Evolutionary conservation across 2,113 vertebrate species (phyloP).

Genomic region (Cromileptes altivelis): DNA sequence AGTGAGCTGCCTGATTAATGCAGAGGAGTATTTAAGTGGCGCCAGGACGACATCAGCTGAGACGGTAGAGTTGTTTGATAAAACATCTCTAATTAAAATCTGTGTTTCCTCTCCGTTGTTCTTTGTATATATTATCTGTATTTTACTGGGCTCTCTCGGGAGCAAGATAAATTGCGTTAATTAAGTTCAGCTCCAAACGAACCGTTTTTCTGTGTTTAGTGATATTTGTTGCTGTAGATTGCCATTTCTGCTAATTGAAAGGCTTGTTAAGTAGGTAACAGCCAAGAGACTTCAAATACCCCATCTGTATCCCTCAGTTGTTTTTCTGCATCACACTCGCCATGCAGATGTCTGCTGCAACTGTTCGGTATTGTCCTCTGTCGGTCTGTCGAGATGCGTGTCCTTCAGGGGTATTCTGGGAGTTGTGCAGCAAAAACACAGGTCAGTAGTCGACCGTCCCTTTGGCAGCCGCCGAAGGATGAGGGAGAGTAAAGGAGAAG

Average conservation of each 20-base stretch:
- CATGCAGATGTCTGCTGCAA: slow-evolving; percentile 55
- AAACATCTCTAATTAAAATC: slow-evolving; percentile 77
- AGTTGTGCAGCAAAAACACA: slow-evolving; percentile 24
- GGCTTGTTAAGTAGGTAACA: slow-evolving; percentile 61
- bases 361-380: slow-evolving; percentile 27
- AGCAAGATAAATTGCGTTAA: slow-evolving; percentile 67
- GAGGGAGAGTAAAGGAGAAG: slow-evolving; percentile 12
- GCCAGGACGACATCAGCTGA: slow-evolving; percentile 47
- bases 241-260: slow-evolving; percentile 72
- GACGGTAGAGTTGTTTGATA: slow-evolving; percentile 50
- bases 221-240: slow-evolving; percentile 56
- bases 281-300: slow-evolving; percentile 52
- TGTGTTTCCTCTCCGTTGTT: slow-evolving; percentile 44
- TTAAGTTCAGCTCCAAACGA: slow-evolving; percentile 57
- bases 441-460: slow-evolving; percentile 46
- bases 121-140: slow-evolving; percentile 41
- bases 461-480: slow-evolving; percentile 28
- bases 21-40: slow-evolving; percentile 49
- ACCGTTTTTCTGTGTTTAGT: slow-evolving; percentile 48
- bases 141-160: slow-evolving; percentile 53
- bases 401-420: slow-evolving; percentile 45
- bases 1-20: slow-evolving; percentile 59
- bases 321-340: slow-evolving; percentile 9
- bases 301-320: slow-evolving; percentile 42
- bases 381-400: slow-evolving; percentile 20